Base-by-base conservation (phyloP, 2,888 invertebrate species). In the Apodemia mormo region DNA sequence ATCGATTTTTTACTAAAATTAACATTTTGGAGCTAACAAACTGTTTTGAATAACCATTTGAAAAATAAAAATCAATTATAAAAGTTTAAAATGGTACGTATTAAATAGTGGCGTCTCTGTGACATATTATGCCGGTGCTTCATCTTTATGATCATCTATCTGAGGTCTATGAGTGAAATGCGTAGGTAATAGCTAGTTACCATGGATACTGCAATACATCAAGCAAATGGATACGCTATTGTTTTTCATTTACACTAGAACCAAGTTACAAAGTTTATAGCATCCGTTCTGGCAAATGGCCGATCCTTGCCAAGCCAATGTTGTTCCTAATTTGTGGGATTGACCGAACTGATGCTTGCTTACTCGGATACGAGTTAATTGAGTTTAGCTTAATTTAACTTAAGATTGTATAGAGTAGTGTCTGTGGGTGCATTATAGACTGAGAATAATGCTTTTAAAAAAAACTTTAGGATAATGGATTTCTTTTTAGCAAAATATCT, bases 201-300 rank as follows among this genome's bases (percentile, higher is more conserved):
- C 52, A 1, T 52, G 22, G 7, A 30, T 10, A 71, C 75, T 71
- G 66, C 71, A 58, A 68, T 45, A 61, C 73, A 66, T 68, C 74
- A 75, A 81, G 83, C 79, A 82, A 83, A 84, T 82, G 73, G 80
- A 72, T 79, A 81, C 85, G 82, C 85, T 83, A 84, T 80, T 82
- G 83, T 86, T 83, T 82, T 84, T 83, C 83, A 83, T 85, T 85
- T 82, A 81, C 76, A 71, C 77, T 72, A 73, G 68, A 74, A 73
- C 74, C 76, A 70, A 61, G 67, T 66, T 54, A 65, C 70, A 22
- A 70, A 68, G 69, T 70, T 70, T 74, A 74, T 74, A 67, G 69
- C 73, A 67, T 66, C 68, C 70, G 40, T 71, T 71, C 65, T 71
- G 69, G 66, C 52, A 71, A 70, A 72, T 70, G 66, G 73, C 71